Evolutionary conservation across 2,888 invertebrate species (phyloP).

Genomic region (Eledona agricola): DNA sequence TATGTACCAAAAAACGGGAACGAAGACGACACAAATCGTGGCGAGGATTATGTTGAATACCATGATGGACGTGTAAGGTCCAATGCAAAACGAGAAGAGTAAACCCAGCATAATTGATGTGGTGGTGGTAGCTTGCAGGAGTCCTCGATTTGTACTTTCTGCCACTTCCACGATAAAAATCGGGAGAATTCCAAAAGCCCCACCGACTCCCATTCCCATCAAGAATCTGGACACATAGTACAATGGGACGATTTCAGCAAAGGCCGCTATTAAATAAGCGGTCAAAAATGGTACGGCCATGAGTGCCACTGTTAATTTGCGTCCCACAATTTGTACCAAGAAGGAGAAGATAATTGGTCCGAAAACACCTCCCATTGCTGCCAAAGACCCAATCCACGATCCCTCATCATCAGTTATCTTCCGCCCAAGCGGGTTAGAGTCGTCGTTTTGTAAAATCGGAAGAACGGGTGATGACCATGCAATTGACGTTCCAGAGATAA

Average conservation of each 20-base stretch:
- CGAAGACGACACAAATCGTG: constrained; percentile 38
- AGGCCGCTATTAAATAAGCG: constrained; percentile 53
- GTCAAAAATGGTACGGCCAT: constrained; percentile 71
- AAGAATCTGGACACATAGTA: constrained; percentile 66
- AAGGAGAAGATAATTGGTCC: constrained; percentile 64
- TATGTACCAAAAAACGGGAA: constrained; percentile 36
- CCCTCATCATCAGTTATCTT: constrained; percentile 16
- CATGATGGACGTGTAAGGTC: constrained; percentile 44
- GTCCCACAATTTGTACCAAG: constrained; percentile 70
- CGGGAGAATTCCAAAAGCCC: constrained; percentile 76
- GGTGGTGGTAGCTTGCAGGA: constrained; percentile 75
- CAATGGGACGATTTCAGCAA: constrained; percentile 39
- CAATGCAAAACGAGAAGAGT: constrained; percentile 61
- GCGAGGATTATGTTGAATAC: constrained; percentile 43
- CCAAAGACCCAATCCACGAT: constrained; percentile 28
- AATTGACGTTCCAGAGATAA: constrained; percentile 13
- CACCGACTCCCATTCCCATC: constrained; percentile 73
- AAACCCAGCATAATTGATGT: constrained; percentile 75
- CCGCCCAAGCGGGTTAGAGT: constrained; percentile 17
- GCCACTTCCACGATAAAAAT: constrained; percentile 89
- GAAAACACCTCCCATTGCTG: constrained; percentile 15
- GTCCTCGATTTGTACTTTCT: constrained; percentile 79
- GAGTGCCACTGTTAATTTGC: constrained; percentile 72
- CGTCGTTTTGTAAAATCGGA: constrained; percentile 6
- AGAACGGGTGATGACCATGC: constrained; percentile 25